phyloP scores from a whole-genome alignment of 2,113 vertebrate genomes.

The Desmodus rotundus region DNA sequence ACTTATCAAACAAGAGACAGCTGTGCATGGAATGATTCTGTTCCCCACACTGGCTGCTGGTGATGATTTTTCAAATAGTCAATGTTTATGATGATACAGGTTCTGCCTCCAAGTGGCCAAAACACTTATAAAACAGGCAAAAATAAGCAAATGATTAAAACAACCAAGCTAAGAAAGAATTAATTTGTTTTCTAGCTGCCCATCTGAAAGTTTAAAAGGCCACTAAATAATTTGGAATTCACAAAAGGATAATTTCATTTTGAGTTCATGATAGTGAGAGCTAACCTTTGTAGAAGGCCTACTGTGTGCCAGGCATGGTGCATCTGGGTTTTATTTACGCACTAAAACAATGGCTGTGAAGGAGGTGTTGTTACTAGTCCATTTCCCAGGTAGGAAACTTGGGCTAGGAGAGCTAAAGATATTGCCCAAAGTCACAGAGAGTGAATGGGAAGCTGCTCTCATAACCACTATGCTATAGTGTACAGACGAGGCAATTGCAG shows the following conservation, averaged over 20 bases:
- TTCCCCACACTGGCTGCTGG: not conserved
- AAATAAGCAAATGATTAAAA: not conserved
- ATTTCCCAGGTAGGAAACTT: not conserved
- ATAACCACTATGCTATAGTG: not conserved
- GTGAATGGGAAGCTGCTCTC: not conserved
- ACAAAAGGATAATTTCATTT: not conserved
- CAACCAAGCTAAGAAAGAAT: not conserved
- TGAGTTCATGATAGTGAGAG: not conserved
- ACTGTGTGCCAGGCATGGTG: not conserved
- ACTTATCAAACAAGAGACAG: constrained; percentile 28
- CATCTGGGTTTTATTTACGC: not conserved
- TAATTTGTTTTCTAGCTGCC: not conserved
- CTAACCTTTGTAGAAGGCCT: not conserved
- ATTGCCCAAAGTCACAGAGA: not conserved
- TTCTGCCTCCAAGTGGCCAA: not conserved
- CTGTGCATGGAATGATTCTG: not conserved
- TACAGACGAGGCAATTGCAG: not conserved
- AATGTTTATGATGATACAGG: not conserved
- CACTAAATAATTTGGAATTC: not conserved
- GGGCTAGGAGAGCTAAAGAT: not conserved
- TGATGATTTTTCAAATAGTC: not conserved
- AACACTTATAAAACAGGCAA: not conserved
- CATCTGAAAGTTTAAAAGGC: not conserved
- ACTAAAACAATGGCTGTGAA: rapidly evolving
- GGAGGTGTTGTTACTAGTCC: not conserved